phyloP scores from a whole-genome alignment of 2,797 vertebrate genomes.

The Synanceia verrucosa region DNA sequence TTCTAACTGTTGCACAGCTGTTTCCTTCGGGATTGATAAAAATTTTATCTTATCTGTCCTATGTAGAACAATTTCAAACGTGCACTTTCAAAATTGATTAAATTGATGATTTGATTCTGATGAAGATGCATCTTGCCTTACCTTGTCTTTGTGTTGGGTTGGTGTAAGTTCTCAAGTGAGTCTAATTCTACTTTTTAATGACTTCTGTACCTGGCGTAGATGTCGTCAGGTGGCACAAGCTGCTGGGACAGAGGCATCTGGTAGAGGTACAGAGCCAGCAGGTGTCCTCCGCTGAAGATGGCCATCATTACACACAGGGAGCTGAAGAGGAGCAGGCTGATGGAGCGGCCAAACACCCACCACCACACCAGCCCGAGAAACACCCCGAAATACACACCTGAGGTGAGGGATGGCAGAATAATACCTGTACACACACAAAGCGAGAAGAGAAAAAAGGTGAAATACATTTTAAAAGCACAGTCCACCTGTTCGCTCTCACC shows the following conservation, averaged over 20 bases:
- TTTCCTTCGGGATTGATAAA: no score
- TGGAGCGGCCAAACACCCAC: conserved; percentile 82
- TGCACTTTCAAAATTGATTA: neutral
- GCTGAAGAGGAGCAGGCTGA: conserved; percentile 81
- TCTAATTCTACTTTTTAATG: neutral
- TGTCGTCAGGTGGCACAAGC: conserved; percentile 79
- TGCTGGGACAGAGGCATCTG: conserved; percentile 84
- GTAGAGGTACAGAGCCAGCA: conserved; percentile 85
- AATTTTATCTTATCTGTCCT: no score
- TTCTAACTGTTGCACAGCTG: no score
- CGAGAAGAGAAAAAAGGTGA: neutral
- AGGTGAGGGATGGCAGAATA: conserved; percentile 84
- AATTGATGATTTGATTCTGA: neutral
- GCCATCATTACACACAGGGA: conserved; percentile 84
- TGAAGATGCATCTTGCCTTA: neutral
- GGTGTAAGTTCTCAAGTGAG: no score
- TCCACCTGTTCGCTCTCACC: neutral
- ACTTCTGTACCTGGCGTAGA: conserved; percentile 79
- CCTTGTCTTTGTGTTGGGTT: neutral
- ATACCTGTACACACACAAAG: conserved; percentile 74
- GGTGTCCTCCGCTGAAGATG: conserved; percentile 84
- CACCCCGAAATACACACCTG: conserved; percentile 81
- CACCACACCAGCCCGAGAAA: conserved; percentile 86
- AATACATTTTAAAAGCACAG: neutral
- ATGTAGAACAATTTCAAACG: neutral